Evolutionary conservation across 2,113 vertebrate species (phyloP).

Genomic region (Dromaius novaehollandiae): DNA sequence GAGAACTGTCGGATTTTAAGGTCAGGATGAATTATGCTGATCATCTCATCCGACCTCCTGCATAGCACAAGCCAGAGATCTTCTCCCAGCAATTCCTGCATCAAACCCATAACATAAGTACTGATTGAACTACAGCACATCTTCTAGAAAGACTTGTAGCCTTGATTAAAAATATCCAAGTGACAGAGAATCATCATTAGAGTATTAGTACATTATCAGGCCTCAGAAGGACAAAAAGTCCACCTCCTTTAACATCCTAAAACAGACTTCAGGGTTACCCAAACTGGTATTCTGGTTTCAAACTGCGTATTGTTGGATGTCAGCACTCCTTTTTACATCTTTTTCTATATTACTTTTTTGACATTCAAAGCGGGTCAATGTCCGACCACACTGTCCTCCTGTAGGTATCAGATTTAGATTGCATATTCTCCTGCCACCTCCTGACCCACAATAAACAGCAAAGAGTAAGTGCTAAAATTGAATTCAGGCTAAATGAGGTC

Average conservation of each 20-base stretch:
- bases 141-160: not conserved
- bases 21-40: constrained; percentile 39
- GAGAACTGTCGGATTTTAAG: constrained; percentile 57
- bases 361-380: not conserved
- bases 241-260: not conserved
- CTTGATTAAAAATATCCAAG: not conserved
- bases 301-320: not conserved
- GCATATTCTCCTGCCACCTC: not conserved
- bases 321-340: not conserved
- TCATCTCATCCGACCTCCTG: not conserved
- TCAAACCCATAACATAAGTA: not conserved
- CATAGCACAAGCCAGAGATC: not conserved
- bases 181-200: not conserved
- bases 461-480: not conserved
- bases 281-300: not conserved
- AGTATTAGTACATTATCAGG: not conserved
- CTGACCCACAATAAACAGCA: not conserved
- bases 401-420: not conserved
- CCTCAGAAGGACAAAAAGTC: not conserved
- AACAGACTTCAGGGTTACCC: not conserved
- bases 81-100: not conserved
- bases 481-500: constrained; percentile 13
- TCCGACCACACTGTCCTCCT: not conserved
- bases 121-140: not conserved
- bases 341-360: not conserved